phyloP scores from a whole-genome alignment of 2,797 vertebrate species.

The Pyrocephalus nanus region DNA sequence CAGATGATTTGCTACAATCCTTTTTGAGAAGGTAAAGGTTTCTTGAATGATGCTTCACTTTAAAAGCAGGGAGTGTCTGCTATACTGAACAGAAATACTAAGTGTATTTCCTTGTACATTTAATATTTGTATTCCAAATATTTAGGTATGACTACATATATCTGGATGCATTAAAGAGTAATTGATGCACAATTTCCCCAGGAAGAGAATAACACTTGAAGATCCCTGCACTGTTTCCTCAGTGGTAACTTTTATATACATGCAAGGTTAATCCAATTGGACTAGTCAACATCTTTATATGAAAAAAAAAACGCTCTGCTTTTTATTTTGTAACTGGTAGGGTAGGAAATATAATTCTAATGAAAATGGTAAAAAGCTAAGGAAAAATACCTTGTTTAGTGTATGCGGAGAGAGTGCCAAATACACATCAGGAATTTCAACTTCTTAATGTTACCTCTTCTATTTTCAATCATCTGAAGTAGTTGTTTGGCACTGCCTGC shows the following conservation, averaged over 20 bases:
- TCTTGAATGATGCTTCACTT: slow-evolving; percentile 52
- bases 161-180: slow-evolving; percentile 68
- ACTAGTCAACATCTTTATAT: slow-evolving; percentile 32
- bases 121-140: slow-evolving; percentile 66
- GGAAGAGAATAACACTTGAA: slow-evolving; percentile 43
- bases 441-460: slow-evolving; percentile 60
- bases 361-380: slow-evolving; percentile 20
- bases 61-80: slow-evolving; percentile 44
- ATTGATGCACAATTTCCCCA: slow-evolving; percentile 29
- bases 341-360: slow-evolving; percentile 12
- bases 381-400: slow-evolving; percentile 36
- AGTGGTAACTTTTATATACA: slow-evolving; percentile 15
- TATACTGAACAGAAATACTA: slow-evolving; percentile 63
- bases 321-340: slow-evolving; percentile 22
- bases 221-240: slow-evolving; percentile 38
- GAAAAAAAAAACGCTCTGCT: background rate
- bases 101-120: slow-evolving; percentile 74
- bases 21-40: slow-evolving; percentile 56
- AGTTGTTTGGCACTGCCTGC: slow-evolving; percentile 49
- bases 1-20: slow-evolving; percentile 33
- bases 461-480: slow-evolving; percentile 64
- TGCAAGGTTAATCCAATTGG: slow-evolving; percentile 33
- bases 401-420: slow-evolving; percentile 67
- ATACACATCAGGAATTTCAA: slow-evolving; percentile 65
- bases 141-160: slow-evolving; percentile 52